Percentiles rank a stretch among this genome's conserved stretches.
Evolutionary conservation across 1,140 invertebrate species (phyloP).

Genomic region (Euglossa dilemma): DNA sequence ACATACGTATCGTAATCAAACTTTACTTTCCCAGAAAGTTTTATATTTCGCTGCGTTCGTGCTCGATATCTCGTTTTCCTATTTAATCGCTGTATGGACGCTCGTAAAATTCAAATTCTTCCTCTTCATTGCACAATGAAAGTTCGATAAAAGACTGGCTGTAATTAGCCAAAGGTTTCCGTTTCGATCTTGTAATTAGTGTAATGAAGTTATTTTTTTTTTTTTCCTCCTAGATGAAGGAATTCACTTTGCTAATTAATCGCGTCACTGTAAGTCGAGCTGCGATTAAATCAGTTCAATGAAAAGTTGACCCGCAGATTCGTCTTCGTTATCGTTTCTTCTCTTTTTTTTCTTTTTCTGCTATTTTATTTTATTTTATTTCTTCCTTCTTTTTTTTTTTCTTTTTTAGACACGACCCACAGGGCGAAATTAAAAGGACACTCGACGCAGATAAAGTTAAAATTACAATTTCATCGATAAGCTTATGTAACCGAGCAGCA

Average conservation of each 20-base stretch:
- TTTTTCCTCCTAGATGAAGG: background rate
- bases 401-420: background rate
- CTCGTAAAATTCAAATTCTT: background rate
- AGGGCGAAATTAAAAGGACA: background rate
- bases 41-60: background rate
- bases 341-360: too few relatives aligned
- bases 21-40: background rate
- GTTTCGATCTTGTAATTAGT: background rate
- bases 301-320: background rate
- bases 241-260: background rate
- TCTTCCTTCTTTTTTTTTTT: too few relatives aligned
- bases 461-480: constrained; percentile 6
- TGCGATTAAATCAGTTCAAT: background rate
- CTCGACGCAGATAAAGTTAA: constrained; percentile 2
- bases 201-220: background rate
- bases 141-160: background rate
- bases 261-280: background rate
- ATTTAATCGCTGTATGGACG: background rate
- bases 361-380: background rate
- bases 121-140: background rate
- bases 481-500: background rate
- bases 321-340: background rate
- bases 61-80: background rate
- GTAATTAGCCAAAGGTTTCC: too few relatives aligned
- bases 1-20: background rate